Percentiles rank a stretch among this genome's conserved stretches.
phyloP scores from a whole-genome alignment of 2,888 invertebrate genomes.

The Lissocephala sabroskyi region DNA sequence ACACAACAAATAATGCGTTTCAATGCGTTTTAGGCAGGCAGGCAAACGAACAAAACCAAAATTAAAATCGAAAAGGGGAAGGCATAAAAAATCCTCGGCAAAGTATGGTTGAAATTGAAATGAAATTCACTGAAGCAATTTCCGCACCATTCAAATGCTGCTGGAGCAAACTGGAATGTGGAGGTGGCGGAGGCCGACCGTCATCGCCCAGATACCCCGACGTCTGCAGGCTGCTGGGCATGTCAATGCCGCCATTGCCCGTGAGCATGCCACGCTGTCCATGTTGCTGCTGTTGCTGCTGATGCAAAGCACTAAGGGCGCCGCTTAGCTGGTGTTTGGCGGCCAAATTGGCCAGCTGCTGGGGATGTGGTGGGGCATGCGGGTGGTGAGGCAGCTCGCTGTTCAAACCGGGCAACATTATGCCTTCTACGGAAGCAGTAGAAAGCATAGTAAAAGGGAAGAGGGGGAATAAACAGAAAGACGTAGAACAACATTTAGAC shows the following conservation, averaged over 20 bases:
- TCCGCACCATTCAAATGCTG: constrained; percentile 73
- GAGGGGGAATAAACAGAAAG: background rate
- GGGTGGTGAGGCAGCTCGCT: constrained; percentile 45
- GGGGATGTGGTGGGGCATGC: constrained; percentile 14
- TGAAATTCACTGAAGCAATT: constrained; percentile 31
- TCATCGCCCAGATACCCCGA: constrained; percentile 72
- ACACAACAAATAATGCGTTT: background rate
- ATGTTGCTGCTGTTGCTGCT: constrained; percentile 41
- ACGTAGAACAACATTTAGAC: constrained; percentile 15
- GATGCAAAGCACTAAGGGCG: constrained; percentile 51
- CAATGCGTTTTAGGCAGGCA: background rate
- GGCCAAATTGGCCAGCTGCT: constrained; percentile 43
- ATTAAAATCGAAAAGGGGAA: background rate
- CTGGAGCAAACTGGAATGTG: constrained; percentile 83
- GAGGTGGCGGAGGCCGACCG: constrained; percentile 81
- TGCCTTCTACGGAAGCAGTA: constrained; percentile 48
- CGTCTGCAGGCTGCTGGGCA: constrained; percentile 34
- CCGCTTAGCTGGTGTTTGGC: constrained; percentile 62
- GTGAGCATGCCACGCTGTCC: constrained; percentile 32
- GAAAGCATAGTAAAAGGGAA: too few species aligned
- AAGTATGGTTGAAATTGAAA: constrained; percentile 15
- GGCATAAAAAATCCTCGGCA: constrained; percentile 9
- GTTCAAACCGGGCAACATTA: constrained; percentile 60
- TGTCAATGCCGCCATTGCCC: constrained; percentile 64
- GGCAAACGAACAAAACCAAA: background rate